Conservation (phyloP, 2,888 invertebrate species). For the Cephus rjabovi region DNA sequence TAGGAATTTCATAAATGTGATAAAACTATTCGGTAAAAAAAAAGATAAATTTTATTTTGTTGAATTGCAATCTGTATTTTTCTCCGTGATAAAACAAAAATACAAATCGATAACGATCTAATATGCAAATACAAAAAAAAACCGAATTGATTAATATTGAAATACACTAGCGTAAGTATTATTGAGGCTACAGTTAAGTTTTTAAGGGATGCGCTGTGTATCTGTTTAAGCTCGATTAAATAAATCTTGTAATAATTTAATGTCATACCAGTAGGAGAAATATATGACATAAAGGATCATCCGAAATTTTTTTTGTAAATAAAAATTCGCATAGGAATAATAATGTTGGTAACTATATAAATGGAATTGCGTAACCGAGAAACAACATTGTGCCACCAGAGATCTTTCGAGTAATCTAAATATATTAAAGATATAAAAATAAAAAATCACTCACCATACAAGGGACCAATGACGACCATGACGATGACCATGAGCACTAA, state of each 20-base stretch:
- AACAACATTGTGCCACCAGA: background rate
- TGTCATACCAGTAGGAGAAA: background rate
- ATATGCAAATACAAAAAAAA: background rate
- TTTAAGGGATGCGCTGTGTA: no score
- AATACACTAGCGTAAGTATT: no score
- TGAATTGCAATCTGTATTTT: no score
- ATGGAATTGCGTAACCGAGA: background rate
- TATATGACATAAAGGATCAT: background rate
- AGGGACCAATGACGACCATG: constrained; percentile 87
- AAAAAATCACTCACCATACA: constrained; percentile 76
- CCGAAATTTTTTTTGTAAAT: background rate
- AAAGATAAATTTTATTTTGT: background rate
- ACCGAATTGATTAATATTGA: no score
- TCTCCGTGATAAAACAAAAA: no score
- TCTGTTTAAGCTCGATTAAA: no score
- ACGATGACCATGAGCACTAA: constrained; percentile 83
- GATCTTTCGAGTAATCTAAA: background rate
- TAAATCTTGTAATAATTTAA: no score
- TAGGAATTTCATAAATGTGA: background rate
- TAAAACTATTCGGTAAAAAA: background rate
- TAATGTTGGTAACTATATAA: background rate
- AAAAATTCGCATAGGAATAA: background rate
- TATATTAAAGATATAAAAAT: background rate
- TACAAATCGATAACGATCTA: no score
- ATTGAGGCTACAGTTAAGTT: no score